Percentiles rank a stretch among this genome's conserved stretches.
Evolutionary conservation across 1,140 invertebrate species (phyloP).

Genomic region (Apocrypta bakeri): DNA sequence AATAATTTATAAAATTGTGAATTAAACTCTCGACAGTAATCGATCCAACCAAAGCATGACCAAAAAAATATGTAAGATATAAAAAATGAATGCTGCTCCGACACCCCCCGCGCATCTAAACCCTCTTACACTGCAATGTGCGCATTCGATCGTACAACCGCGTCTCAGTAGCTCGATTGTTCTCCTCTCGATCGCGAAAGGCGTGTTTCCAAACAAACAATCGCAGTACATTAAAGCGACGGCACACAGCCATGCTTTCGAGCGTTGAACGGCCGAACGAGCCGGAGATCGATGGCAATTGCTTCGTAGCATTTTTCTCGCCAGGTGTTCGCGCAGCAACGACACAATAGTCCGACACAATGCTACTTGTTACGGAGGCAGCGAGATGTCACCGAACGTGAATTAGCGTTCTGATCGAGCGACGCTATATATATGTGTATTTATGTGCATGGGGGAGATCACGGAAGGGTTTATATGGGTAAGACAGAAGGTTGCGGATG

Average conservation of each 20-base stretch:
- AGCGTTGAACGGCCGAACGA: slow-evolving; percentile 15
- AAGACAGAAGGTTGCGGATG: slow-evolving; percentile 44
- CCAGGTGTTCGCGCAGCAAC: slow-evolving; percentile 50
- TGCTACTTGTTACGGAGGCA: slow-evolving; percentile 70
- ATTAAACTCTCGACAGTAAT: not conserved
- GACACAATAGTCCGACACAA: slow-evolving; percentile 57
- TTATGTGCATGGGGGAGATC: not conserved
- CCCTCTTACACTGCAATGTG: not conserved
- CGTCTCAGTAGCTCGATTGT: slow-evolving; percentile 11
- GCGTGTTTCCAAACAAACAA: slow-evolving; percentile 67
- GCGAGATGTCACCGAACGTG: slow-evolving; percentile 70
- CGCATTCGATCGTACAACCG: not conserved
- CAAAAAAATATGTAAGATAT: not conserved
- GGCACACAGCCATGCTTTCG: not conserved
- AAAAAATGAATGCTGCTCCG: slow-evolving; percentile 14
- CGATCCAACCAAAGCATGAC: not conserved
- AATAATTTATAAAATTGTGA: too few species aligned
- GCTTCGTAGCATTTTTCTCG: slow-evolving; percentile 46
- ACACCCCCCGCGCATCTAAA: not conserved
- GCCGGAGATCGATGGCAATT: slow-evolving; percentile 47
- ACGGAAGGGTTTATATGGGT: slow-evolving; percentile 39
- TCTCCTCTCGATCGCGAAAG: slow-evolving; percentile 15
- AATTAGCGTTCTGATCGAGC: slow-evolving; percentile 66
- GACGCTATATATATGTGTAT: slow-evolving; percentile 11
- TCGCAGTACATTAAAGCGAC: not conserved